Percentiles rank a stretch among this genome's conserved stretches.
These are phyloP conservation scores for Drosophila serrata DNA, from an alignment of 1,140 invertebrate genomes.

Conservation along the genomic window DNA sequence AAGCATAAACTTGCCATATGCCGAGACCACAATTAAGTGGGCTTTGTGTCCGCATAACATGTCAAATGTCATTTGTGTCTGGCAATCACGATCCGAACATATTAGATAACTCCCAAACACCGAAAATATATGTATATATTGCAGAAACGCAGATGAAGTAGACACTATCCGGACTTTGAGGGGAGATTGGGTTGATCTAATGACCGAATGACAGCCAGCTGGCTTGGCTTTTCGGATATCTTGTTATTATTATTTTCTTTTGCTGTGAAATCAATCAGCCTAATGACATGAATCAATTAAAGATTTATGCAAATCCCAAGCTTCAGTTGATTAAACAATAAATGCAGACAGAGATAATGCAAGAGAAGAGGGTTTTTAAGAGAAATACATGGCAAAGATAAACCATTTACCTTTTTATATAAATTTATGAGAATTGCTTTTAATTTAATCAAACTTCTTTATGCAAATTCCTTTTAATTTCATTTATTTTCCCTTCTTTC, in stretches of 20 bases:
- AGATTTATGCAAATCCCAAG: conserved; percentile 32
- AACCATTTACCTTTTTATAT: too few relatives aligned
- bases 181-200: conserved; percentile 16
- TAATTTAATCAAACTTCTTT: background rate
- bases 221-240: conserved; percentile 20
- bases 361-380: background rate
- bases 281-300: conserved; percentile 42
- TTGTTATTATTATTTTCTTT: conserved; percentile 40
- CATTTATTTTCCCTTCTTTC: too few relatives aligned
- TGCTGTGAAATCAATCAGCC: conserved; percentile 47
- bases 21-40: conserved; percentile 42
- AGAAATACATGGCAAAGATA: too few relatives aligned
- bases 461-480: background rate
- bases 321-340: conserved; percentile 1
- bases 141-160: conserved; percentile 19
- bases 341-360: background rate
- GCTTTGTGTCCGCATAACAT: conserved; percentile 61
- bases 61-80: conserved; percentile 82
- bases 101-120: conserved; percentile 67
- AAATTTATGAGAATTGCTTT: too few relatives aligned
- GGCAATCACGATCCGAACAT: conserved; percentile 65
- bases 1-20: conserved; percentile 50
- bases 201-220: conserved; percentile 37
- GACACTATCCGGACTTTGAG: background rate
- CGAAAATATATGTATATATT: conserved; percentile 11